Evolutionary conservation across 2,113 vertebrate species (phyloP), one percentile per base, ranked within the genome.

Genomic region (Lepisosteus oculatus): DNA sequence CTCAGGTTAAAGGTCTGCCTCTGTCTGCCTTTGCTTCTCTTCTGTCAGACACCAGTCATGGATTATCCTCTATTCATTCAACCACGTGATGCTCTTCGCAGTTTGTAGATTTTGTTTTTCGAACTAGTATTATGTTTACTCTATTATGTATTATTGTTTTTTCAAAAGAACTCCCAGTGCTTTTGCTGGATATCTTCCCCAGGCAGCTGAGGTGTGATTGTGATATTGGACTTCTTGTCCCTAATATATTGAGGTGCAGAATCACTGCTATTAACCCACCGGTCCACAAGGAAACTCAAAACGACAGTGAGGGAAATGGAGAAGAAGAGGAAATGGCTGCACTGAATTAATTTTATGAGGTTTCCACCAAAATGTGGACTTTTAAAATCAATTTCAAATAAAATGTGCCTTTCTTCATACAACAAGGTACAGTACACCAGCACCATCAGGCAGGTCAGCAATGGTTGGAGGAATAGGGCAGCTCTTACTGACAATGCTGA

Each of bases 1-100:
- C 79, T 75, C 69, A 73, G 81, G 76, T 81, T 72, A 80, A 72
- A 81, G 80, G 83, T 83, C 72, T 65, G 29, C 76, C 76, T 76
- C 83, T 76, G 80, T 85, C 83, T 82, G 83, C 79, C 80, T 55
- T 15, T 42, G 43, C n/a, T 47, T 80, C 78, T 71, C 45, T 79
- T 73, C 72, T 78, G 78, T 75, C 79, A 77, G 75, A 84, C 79
- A 77, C 63, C 61, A 69, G 71, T 69, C 67, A 55, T 4, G 77
- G 70, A 73, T 74, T 9, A 17, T 6, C 15, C 15, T 55, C 17
- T 65, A 45, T 56, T 44, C 1, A 13, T 13, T 8, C 17, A 43
- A 15, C 61, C 78, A 75, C 76, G 47, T 64, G 69, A 55, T 11
- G 3, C 54, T 8, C 64, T 67, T 42, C 70, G 4, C 13, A 51